Percentiles rank a stretch among this genome's conserved stretches.
These are phyloP conservation scores for Drosophila paranaensis DNA, from an alignment of 2,888 invertebrate species.

Conservation along the genomic window DNA sequence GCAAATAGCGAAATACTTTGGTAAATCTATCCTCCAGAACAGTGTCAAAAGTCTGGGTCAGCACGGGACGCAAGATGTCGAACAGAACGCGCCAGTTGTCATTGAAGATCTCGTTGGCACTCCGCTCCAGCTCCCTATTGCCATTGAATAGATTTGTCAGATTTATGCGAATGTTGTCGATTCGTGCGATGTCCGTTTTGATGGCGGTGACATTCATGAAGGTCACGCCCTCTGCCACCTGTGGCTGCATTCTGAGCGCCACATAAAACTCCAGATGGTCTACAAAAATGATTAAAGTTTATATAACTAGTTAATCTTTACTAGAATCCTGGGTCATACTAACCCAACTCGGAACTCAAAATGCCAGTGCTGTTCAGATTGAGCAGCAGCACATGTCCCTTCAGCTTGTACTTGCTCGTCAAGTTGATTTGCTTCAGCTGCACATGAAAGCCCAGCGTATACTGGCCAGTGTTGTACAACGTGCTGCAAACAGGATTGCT, in stretches of 20 bases:
- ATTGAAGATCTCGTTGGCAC: conserved; percentile 89
- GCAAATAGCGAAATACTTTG: conserved; percentile 88
- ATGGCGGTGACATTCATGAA: conserved; percentile 88
- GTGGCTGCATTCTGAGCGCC: conserved; percentile 40
- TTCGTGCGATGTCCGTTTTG: conserved; percentile 87
- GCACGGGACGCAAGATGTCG: conserved; percentile 88
- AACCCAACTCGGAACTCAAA: conserved; percentile 87
- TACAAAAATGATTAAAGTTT: conserved; percentile 15
- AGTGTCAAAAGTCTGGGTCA: conserved; percentile 88
- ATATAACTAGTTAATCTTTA: not conserved
- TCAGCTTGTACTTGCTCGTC: conserved; percentile 88
- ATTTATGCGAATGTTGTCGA: conserved; percentile 87
- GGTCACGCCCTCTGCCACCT: conserved; percentile 29
- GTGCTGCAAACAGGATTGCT: conserved; percentile 76
- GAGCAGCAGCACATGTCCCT: conserved; percentile 88
- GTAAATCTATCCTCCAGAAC: conserved; percentile 88
- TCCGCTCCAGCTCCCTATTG: conserved; percentile 86
- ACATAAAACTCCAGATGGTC: conserved; percentile 55
- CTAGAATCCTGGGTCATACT: conserved; percentile 73
- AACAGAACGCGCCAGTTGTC: conserved; percentile 89
- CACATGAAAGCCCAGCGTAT: conserved; percentile 88
- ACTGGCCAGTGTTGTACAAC: conserved; percentile 86
- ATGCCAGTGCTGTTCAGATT: conserved; percentile 88
- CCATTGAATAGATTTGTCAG: conserved; percentile 88
- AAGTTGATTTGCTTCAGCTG: conserved; percentile 87